These are phyloP conservation scores for Bicyclus anynana DNA, from an alignment of 1,140 invertebrate genomes.

Conservation along the genomic window DNA sequence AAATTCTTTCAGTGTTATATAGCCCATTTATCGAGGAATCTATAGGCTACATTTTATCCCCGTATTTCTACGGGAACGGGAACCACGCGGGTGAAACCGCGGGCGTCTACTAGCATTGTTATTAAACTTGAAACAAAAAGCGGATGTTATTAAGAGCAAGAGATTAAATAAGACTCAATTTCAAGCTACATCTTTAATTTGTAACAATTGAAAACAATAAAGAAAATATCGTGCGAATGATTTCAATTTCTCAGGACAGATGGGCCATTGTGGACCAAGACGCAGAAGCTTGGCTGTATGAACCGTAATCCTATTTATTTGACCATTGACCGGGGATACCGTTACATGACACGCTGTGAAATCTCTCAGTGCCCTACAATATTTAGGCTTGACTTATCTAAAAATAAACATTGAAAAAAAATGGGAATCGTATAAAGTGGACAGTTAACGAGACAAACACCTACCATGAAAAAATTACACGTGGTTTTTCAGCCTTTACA, in stretches of 20 bases:
- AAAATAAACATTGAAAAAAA: neutral
- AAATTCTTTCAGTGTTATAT: too few relatives aligned
- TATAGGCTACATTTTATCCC: too few relatives aligned
- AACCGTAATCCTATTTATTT: constrained; percentile 23
- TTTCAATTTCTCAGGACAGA: constrained; percentile 24
- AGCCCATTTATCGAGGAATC: too few relatives aligned
- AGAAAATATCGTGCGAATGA: constrained; percentile 23
- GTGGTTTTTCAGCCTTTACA: too few relatives aligned
- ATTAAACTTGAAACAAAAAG: too few relatives aligned
- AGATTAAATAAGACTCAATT: neutral
- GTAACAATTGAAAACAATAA: constrained; percentile 16
- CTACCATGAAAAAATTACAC: too few relatives aligned
- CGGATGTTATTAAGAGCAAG: too few relatives aligned
- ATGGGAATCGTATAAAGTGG: neutral
- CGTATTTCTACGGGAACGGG: too few relatives aligned
- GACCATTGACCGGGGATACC: constrained; percentile 21
- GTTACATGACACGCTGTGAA: constrained; percentile 17
- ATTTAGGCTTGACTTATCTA: neutral
- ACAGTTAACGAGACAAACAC: too few relatives aligned
- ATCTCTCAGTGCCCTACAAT: neutral
- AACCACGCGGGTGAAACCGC: too few relatives aligned
- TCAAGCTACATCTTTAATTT: neutral
- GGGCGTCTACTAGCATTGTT: too few relatives aligned
- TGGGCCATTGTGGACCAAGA: constrained; percentile 19
- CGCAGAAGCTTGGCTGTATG: constrained; percentile 9